Evolutionary conservation across 2,888 invertebrate species (phyloP).

Genomic region (Colostygia pectinataria): DNA sequence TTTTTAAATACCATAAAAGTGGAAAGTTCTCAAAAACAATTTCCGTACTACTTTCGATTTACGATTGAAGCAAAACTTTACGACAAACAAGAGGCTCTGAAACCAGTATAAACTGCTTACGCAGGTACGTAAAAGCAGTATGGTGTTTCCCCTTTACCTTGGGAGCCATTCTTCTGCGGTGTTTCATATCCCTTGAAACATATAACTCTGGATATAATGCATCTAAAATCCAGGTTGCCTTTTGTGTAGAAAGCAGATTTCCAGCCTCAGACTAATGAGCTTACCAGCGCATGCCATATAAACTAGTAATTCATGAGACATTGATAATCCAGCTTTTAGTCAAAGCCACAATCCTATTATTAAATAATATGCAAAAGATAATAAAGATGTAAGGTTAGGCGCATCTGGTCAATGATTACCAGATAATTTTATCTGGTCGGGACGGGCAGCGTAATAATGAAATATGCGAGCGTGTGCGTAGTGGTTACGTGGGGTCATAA

Average conservation of each 20-base stretch:
- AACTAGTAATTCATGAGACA: no score
- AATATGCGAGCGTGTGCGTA: no score
- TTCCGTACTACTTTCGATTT: conserved; percentile 21
- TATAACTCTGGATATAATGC: conserved; percentile 59
- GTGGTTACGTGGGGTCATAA: no score
- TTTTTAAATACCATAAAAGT: background rate
- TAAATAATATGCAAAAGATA: no score
- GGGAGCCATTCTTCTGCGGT: conserved; percentile 60
- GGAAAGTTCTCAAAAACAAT: background rate
- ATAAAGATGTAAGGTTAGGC: no score
- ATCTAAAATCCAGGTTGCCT: conserved; percentile 35
- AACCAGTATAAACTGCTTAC: conserved; percentile 30
- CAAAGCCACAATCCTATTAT: no score
- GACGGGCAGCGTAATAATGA: no score
- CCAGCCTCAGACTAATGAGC: background rate
- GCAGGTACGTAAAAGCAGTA: conserved; percentile 31
- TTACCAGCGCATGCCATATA: no score
- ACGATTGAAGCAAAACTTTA: conserved; percentile 26
- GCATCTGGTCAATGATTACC: no score
- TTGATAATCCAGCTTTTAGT: no score
- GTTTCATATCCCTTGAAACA: conserved; percentile 51
- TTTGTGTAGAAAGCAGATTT: conserved; percentile 3
- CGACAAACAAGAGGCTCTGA: conserved; percentile 25
- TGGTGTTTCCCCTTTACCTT: conserved; percentile 51
- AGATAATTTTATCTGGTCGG: no score